phyloP scores from a whole-genome alignment of 2,797 vertebrate species.

The Sorex maritimensis region DNA sequence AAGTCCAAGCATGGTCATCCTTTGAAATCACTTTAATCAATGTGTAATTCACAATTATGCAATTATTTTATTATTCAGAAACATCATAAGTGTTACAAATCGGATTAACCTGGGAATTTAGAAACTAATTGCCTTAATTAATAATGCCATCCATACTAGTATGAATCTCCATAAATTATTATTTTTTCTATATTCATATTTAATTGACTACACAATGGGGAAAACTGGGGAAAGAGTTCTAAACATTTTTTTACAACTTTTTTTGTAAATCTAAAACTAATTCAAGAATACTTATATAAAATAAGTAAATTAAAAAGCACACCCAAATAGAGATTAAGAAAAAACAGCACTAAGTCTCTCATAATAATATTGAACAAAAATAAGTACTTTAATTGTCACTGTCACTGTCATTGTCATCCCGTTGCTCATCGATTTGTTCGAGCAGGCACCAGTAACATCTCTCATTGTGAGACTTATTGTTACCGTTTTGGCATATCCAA shows the following conservation, averaged over 20 bases:
- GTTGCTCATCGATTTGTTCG: no score
- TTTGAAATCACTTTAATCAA: constrained; percentile 87
- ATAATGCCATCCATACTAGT: constrained; percentile 77
- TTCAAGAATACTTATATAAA: not conserved
- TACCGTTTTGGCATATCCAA: no score
- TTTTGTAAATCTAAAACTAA: not conserved
- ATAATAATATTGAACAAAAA: no score
- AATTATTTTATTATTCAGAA: constrained; percentile 88
- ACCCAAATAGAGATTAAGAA: not conserved
- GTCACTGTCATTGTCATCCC: no score
- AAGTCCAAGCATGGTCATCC: constrained; percentile 79
- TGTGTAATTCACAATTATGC: constrained; percentile 88
- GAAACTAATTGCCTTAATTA: constrained; percentile 87
- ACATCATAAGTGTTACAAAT: constrained; percentile 87
- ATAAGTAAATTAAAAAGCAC: not conserved
- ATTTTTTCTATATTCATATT: constrained; percentile 83
- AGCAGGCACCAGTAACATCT: no score
- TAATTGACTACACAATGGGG: constrained; percentile 82
- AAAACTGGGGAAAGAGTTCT: constrained; percentile 48
- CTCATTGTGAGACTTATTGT: no score
- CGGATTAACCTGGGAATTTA: constrained; percentile 87
- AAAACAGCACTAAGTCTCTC: no score
- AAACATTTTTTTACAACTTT: not conserved
- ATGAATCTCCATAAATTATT: constrained; percentile 74
- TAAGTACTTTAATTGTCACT: no score